phyloP scores from a whole-genome alignment of 2,113 vertebrate species.

The Shinisaurus crocodilurus region DNA sequence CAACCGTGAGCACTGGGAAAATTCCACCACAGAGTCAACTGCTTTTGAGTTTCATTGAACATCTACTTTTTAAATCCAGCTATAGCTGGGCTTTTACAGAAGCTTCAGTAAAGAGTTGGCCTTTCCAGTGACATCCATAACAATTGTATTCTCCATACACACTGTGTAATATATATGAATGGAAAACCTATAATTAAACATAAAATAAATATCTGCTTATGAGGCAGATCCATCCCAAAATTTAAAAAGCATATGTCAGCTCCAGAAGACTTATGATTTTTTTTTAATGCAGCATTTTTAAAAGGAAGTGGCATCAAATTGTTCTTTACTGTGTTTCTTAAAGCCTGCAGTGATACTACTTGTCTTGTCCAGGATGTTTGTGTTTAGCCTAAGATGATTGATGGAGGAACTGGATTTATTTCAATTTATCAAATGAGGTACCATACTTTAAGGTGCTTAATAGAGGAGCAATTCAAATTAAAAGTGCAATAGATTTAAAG shows the following conservation, averaged over 20 bases:
- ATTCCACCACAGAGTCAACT: accelerated
- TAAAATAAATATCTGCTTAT: conserved; percentile 43
- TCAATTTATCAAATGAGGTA: conserved; percentile 82
- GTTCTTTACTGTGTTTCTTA: conserved; percentile 79
- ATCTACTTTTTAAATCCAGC: conserved; percentile 44
- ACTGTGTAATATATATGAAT: conserved; percentile 35
- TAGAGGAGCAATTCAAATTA: conserved; percentile 68
- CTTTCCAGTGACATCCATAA: conserved; percentile 53
- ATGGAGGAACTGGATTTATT: conserved; percentile 75
- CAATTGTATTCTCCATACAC: conserved; percentile 46
- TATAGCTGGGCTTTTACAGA: conserved; percentile 48
- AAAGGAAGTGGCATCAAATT: conserved; percentile 48
- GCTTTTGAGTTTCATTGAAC: conserved; percentile 44
- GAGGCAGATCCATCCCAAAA: conserved; percentile 59
- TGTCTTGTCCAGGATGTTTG: conserved; percentile 67
- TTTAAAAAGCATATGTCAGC: conserved; percentile 49
- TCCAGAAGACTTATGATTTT: conserved; percentile 62
- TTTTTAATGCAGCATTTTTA: conserved; percentile 61
- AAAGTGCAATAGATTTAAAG: conserved; percentile 79
- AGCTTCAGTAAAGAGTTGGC: conserved; percentile 53
- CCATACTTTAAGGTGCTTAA: conserved; percentile 78
- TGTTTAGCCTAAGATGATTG: conserved; percentile 69
- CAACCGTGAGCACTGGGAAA: neutral
- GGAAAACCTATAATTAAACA: conserved; percentile 44
- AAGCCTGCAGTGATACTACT: conserved; percentile 69